These are phyloP conservation scores for Melanotaenia trifasciata DNA, from an alignment of 2,797 vertebrate species.

Conservation along the genomic window DNA sequence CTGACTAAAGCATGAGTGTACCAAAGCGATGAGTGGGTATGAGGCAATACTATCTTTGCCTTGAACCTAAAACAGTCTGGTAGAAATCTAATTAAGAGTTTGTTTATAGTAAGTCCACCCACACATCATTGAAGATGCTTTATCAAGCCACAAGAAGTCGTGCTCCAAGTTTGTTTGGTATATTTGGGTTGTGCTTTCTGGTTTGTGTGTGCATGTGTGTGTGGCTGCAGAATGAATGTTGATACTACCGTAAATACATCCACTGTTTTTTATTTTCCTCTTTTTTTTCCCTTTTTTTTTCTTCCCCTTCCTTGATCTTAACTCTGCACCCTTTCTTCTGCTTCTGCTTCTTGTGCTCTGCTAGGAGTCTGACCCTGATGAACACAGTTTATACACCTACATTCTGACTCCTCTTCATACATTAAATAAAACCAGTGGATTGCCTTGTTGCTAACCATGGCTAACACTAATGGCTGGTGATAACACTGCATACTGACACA, in stretches of 20 bases:
- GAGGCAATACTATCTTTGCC: slow-evolving; percentile 60
- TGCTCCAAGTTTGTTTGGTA: slow-evolving; percentile 53
- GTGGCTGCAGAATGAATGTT: slow-evolving; percentile 52
- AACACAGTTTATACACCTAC: neutral
- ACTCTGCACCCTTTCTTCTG: slow-evolving; percentile 21
- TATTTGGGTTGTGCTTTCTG: slow-evolving; percentile 61
- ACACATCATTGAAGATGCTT: slow-evolving; percentile 72
- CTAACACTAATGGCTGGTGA: slow-evolving; percentile 18
- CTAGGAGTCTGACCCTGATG: neutral
- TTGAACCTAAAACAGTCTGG: slow-evolving; percentile 60
- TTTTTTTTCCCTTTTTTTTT: neutral
- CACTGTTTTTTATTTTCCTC: slow-evolving; percentile 21
- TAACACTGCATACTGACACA: slow-evolving; percentile 9
- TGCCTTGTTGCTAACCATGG: slow-evolving; percentile 6
- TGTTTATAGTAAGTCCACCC: slow-evolving; percentile 72
- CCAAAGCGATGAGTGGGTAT: slow-evolving; percentile 67
- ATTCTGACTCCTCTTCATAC: slow-evolving; percentile 1
- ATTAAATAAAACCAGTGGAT: neutral
- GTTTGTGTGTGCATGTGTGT: slow-evolving; percentile 51
- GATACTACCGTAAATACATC: slow-evolving; percentile 55
- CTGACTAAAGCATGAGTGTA: slow-evolving; percentile 70
- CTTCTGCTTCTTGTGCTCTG: slow-evolving; percentile 1
- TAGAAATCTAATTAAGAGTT: slow-evolving; percentile 72
- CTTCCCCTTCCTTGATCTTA: neutral
- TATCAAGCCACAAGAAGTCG: slow-evolving; percentile 70